Evolutionary conservation across 2,888 invertebrate genomes (phyloP).

Genomic region (Hirtodrosophila alboralis): DNA sequence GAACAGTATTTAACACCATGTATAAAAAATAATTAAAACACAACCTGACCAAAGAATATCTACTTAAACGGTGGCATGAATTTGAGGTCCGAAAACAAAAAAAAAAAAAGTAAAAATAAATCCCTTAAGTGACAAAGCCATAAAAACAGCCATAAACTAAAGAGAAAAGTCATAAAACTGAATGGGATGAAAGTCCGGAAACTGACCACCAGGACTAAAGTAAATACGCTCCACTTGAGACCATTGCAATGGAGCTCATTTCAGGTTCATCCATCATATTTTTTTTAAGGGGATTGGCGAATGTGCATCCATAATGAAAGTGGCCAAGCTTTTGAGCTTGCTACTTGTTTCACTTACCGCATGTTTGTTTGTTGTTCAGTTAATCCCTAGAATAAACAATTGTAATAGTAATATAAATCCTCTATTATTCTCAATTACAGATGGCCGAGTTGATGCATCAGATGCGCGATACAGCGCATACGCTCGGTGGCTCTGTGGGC

Average conservation of each 20-base stretch:
- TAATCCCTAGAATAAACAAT: background rate
- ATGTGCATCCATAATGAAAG: slow-evolving; percentile 26
- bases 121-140: slow-evolving; percentile 44
- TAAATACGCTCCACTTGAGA: slow-evolving; percentile 13
- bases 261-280: no score
- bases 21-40: slow-evolving; percentile 30
- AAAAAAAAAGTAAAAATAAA: no score
- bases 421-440: slow-evolving; percentile 56
- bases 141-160: slow-evolving; percentile 60
- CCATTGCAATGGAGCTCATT: background rate
- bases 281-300: slow-evolving; percentile 3
- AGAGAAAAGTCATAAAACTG: slow-evolving; percentile 57
- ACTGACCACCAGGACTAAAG: slow-evolving; percentile 6
- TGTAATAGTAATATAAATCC: background rate
- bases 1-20: no score
- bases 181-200: slow-evolving; percentile 21
- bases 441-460: slow-evolving; percentile 85
- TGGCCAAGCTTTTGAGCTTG: slow-evolving; percentile 7
- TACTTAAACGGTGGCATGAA: slow-evolving; percentile 26
- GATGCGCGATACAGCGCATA: slow-evolving; percentile 84
- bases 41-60: slow-evolving; percentile 22
- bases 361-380: slow-evolving; percentile 13
- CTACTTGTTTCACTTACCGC: slow-evolving; percentile 22
- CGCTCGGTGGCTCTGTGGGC: slow-evolving; percentile 84
- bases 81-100: slow-evolving; percentile 25